Conservation (phyloP, 1,140 invertebrate species). For the Hyphantria cunea region DNA sequence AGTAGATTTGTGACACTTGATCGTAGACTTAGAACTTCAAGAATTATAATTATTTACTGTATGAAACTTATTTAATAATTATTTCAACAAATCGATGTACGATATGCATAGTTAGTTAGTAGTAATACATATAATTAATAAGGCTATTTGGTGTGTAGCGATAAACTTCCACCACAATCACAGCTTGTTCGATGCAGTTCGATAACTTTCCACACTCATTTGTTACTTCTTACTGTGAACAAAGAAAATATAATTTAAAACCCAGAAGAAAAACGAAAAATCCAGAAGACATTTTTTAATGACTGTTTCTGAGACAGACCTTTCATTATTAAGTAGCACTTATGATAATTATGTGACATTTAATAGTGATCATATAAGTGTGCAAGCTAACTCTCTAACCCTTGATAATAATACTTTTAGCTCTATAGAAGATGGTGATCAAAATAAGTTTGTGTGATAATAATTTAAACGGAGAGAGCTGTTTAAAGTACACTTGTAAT, state of each 20-base stretch:
- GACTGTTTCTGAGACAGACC: no score
- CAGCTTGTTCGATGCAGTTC: constrained; percentile 29
- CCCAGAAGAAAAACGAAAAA: no score
- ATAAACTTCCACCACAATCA: constrained; percentile 33
- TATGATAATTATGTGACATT: no score
- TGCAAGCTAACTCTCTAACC: no score
- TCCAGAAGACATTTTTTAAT: no score
- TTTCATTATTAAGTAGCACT: no score
- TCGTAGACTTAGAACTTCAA: not conserved
- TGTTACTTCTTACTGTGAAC: constrained; percentile 35
- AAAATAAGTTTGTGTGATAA: no score
- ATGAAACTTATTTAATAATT: not conserved
- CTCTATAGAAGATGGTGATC: no score
- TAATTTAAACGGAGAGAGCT: no score
- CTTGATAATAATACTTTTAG: no score
- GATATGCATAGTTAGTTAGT: constrained; percentile 5
- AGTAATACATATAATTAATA: constrained; percentile 4
- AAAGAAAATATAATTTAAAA: not conserved
- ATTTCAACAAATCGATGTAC: not conserved
- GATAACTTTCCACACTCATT: constrained; percentile 2
- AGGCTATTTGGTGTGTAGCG: constrained; percentile 33
- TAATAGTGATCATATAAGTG: no score
- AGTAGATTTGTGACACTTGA: not conserved
- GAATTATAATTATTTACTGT: not conserved
- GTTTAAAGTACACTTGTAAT: no score